These are phyloP conservation scores for Anguilla rostrata DNA, from an alignment of 2,113 vertebrate species.

Conservation along the genomic window DNA sequence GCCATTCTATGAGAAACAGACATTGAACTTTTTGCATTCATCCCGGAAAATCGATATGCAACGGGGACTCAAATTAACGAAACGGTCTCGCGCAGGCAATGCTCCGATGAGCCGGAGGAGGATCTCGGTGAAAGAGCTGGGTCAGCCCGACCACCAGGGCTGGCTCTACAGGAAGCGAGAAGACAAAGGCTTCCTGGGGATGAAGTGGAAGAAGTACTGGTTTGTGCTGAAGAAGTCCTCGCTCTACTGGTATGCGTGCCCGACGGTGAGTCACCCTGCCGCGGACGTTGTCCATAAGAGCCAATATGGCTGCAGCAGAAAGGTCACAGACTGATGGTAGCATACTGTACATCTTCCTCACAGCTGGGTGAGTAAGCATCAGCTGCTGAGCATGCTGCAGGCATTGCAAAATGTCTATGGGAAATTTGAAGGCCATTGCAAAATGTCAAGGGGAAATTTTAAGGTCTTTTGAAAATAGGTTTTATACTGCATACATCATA, in stretches of 20 bases:
- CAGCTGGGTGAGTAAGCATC: neutral
- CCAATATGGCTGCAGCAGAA: neutral
- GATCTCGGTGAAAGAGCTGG: constrained; percentile 92
- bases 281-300: constrained; percentile 8
- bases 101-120: constrained; percentile 90
- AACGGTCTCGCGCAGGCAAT: constrained; percentile 66
- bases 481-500: neutral
- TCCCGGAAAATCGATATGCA: too few species aligned
- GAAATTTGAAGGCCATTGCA: neutral
- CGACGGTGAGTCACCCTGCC: constrained; percentile 78
- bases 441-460: neutral
- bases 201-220: constrained; percentile 99
- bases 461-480: neutral
- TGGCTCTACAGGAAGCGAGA: constrained; percentile 97
- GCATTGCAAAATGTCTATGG: neutral
- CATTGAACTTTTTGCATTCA: too few species aligned
- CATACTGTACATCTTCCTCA: neutral
- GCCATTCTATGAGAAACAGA: too few species aligned
- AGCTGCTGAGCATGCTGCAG: too few species aligned
- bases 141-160: constrained; percentile 87
- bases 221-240: constrained; percentile 90
- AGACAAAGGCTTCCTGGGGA: constrained; percentile 86
- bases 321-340: neutral
- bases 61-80: too few species aligned
- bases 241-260: constrained; percentile 90